Evolutionary conservation across 2,113 vertebrate species (phyloP), one percentile per base, ranked within the genome.

Genomic region (Thomomys bottae): DNA sequence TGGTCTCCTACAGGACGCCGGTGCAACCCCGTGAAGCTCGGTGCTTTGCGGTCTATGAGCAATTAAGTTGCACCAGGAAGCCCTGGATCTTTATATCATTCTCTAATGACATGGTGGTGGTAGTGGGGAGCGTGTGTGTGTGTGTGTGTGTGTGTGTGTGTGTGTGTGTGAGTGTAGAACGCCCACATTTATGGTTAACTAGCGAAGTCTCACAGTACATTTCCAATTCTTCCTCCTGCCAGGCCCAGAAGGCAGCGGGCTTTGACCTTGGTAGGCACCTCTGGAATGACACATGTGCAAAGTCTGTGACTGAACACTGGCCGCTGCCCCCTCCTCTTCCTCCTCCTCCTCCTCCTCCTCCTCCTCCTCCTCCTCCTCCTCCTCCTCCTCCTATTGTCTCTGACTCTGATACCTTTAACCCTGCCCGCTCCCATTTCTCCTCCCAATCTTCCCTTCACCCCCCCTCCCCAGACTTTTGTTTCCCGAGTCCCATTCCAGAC

Each of bases 61-160:
- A 97, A 98, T 97, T 97, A 98, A 95, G 96, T 88, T 89, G 97
- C 93, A 86, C 96, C 84, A 40, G 96, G 97, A 98, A 94, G 96
- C 49, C 84, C 95, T 59, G 0, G 93, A 92, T 97, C 96, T 97
- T 96, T 97, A 90, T 96, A 96, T 97, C 96, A 96, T 92, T 93
- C 94, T 93, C 94, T 97, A 97, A 97, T 95, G 96, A 93, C 89
- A 88, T 86, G 80, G 94, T 81, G 84, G 81, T 15, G 49, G 12
- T 4, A 4, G 92, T 36, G 76, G 34, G 42, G 30, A 70, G 49
- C 4, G 11, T 12, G 49, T 54, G 49, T 54, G 1, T 23, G 75
- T 40, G 72, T 23, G 30, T 49, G 32, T 54, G 49, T 54, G 1
- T 23, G 75, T 40, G 72, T 23, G 30, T 49, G 49, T 12, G 11